Evolutionary conservation across 2,113 vertebrate species (phyloP).

Genomic region (Ochotona curzoniae): DNA sequence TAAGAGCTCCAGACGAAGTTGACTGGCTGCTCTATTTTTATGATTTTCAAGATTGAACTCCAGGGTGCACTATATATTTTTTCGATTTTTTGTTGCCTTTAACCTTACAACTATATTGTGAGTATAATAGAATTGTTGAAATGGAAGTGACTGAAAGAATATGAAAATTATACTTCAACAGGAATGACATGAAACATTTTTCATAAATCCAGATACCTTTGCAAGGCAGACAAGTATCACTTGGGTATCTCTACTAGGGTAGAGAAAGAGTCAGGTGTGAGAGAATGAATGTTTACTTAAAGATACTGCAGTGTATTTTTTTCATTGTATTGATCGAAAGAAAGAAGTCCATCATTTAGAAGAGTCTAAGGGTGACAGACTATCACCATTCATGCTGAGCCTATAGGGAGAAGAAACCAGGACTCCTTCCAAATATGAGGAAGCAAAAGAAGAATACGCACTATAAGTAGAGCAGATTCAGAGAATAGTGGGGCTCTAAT

Average conservation of each 20-base stretch:
- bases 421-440: not conserved
- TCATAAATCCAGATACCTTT: slow-evolving; percentile 12
- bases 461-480: not conserved
- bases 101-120: slow-evolving; percentile 46
- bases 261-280: not conserved
- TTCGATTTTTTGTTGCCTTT: slow-evolving; percentile 10
- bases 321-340: not conserved
- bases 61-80: slow-evolving; percentile 17
- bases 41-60: slow-evolving; percentile 48
- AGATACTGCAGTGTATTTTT: not conserved
- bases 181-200: not conserved
- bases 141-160: not conserved
- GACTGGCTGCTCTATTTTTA: slow-evolving; percentile 5
- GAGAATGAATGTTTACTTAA: not conserved
- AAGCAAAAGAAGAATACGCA: not conserved
- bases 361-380: not conserved
- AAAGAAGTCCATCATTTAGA: slow-evolving; percentile 9
- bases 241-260: not conserved
- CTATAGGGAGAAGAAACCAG: not conserved
- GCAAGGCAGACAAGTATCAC: not conserved
- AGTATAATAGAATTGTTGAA: slow-evolving; percentile 13
- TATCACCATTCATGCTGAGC: not conserved
- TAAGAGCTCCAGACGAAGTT: slow-evolving; percentile 39
- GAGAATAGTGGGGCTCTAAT: not conserved
- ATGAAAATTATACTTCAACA: not conserved